Evolutionary conservation across 2,888 invertebrate species (phyloP).

Genomic region (Nasonovia ribisnigri): DNA sequence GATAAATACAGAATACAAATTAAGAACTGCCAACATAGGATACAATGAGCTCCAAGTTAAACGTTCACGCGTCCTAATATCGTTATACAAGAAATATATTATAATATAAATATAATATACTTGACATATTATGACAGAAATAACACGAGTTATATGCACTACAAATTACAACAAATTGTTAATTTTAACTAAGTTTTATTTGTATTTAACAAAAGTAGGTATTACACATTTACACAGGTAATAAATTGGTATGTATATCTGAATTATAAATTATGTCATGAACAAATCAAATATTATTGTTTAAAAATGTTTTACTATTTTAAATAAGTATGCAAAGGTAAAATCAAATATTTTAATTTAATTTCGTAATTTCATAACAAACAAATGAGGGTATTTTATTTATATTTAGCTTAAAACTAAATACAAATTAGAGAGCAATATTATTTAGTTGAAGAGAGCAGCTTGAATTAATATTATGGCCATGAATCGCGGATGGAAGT

Average conservation of each 20-base stretch:
- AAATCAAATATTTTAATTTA: not conserved
- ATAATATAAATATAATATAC: constrained; percentile 41
- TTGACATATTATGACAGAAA: not conserved
- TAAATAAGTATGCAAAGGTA: not conserved
- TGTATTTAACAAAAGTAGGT: not conserved
- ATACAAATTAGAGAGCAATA: constrained; percentile 24
- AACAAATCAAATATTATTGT: constrained; percentile 9
- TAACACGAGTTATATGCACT: not conserved
- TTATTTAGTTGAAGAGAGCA: not conserved
- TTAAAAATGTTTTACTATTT: not conserved
- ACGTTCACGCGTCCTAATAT: not conserved
- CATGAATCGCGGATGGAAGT: constrained; percentile 52
- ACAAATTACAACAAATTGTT: constrained; percentile 38
- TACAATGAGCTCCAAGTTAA: not conserved
- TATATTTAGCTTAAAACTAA: constrained; percentile 24
- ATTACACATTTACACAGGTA: not conserved
- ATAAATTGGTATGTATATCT: not conserved
- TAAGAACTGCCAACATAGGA: not conserved
- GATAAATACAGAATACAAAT: constrained; percentile 30
- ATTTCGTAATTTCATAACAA: not conserved
- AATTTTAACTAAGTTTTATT: constrained; percentile 43
- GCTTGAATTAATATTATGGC: constrained; percentile 57
- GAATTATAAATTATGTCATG: constrained; percentile 1
- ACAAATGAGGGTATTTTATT: not conserved
- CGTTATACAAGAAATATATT: not conserved